A percentile compares a stretch with the other conserved stretches of the same genome.
Conservation (phyloP, 2,113 vertebrate genomes). For the Mormyrus lacerda region DNA sequence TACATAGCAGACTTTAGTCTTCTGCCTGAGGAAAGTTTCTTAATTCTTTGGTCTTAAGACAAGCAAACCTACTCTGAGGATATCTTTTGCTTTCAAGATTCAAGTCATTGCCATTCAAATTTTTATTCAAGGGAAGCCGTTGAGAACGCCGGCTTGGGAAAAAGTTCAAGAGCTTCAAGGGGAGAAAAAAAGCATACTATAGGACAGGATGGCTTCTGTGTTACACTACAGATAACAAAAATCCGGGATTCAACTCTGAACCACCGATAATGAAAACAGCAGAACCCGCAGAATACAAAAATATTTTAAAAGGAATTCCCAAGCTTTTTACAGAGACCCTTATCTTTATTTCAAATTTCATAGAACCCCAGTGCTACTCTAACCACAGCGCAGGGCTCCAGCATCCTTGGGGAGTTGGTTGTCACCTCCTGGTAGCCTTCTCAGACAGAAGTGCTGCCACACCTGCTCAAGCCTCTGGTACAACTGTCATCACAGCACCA, state of each 20-base stretch:
- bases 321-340: slow-evolving; percentile 35
- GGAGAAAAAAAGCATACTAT: neutral
- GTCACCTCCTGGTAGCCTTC: slow-evolving; percentile 20
- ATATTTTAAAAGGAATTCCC: slow-evolving; percentile 47
- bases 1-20: neutral
- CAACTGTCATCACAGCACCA: slow-evolving; percentile 25
- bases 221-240: neutral
- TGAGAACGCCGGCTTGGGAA: neutral
- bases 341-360: slow-evolving; percentile 6
- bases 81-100: slow-evolving; percentile 1
- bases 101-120: neutral
- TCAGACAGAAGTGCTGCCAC: slow-evolving; percentile 44
- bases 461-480: slow-evolving; percentile 48
- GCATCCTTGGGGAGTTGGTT: slow-evolving; percentile 42
- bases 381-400: slow-evolving; percentile 20
- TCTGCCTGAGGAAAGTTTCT: slow-evolving; percentile 4
- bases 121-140: neutral
- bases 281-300: slow-evolving; percentile 44
- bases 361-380: neutral
- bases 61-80: neutral
- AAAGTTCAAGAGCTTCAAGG: neutral
- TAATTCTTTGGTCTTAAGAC: neutral
- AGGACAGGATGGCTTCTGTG: neutral
- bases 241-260: slow-evolving; percentile 37
- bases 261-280: slow-evolving; percentile 51